These are phyloP conservation scores for Resseliella maxima DNA, from an alignment of 2,888 invertebrate genomes.

Conservation along the genomic window DNA sequence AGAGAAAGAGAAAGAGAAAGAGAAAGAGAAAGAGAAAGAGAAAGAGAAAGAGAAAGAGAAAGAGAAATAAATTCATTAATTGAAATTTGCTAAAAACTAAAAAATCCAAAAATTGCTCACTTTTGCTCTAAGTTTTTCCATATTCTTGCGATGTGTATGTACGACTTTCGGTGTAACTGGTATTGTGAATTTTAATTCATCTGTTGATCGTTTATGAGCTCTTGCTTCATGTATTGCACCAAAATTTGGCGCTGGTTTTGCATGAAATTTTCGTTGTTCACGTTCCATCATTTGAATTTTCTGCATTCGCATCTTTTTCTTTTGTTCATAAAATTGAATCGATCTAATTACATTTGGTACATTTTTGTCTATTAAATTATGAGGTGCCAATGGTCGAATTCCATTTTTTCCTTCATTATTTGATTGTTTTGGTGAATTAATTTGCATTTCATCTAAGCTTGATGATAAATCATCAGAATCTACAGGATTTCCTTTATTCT, in stretches of 20 bases:
- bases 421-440: not conserved
- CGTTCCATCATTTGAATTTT: not conserved
- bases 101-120: not conserved
- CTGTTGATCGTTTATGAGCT: not conserved
- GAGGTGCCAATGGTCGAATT: not conserved
- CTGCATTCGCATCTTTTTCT: not conserved
- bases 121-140: not conserved
- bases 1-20: too few relatives aligned
- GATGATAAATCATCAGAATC: not conserved
- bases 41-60: too few relatives aligned
- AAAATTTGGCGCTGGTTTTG: constrained; percentile 53
- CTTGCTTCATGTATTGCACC: not conserved
- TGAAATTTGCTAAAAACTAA: too few relatives aligned
- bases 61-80: too few relatives aligned
- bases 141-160: not conserved
- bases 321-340: not conserved
- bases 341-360: not conserved
- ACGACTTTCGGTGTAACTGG: constrained; percentile 17
- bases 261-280: constrained; percentile 16
- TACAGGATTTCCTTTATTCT: not conserved
- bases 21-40: too few relatives aligned
- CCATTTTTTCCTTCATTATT: not conserved
- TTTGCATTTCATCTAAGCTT: not conserved
- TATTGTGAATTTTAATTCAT: not conserved
- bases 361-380: not conserved